These are phyloP conservation scores for Lithobates pipiens DNA, from an alignment of 2,797 vertebrate genomes.

Conservation along the genomic window DNA sequence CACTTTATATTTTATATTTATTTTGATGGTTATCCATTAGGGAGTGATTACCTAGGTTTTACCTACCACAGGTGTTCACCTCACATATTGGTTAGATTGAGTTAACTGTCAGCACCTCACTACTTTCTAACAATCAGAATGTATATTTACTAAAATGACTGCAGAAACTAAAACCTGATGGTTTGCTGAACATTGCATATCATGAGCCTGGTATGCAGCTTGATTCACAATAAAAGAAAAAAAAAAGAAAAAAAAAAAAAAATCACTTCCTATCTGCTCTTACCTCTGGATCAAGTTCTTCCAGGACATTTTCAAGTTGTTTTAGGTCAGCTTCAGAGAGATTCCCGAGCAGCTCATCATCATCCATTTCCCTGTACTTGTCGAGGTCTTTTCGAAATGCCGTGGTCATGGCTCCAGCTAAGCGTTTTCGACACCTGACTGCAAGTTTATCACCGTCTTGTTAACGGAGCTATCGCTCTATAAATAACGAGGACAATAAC, in stretches of 20 bases:
- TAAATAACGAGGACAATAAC: neutral
- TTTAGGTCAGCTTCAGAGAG: slow-evolving; percentile 92
- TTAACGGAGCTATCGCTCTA: neutral
- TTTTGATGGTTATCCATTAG: no score
- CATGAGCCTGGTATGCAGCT: neutral
- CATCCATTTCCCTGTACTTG: slow-evolving; percentile 96
- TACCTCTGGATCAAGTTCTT: slow-evolving; percentile 98
- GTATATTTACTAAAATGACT: no score
- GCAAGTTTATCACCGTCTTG: neutral
- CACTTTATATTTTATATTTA: no score
- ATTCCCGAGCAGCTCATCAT: slow-evolving; percentile 93
- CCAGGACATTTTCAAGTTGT: slow-evolving; percentile 92
- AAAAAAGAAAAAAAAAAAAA: no score
- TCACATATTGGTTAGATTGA: no score
- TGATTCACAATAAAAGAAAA: neutral
- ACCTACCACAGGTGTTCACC: no score
- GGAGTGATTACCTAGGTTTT: no score
- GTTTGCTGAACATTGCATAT: neutral
- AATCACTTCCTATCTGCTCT: slow-evolving; percentile 36
- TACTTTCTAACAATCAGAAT: no score
- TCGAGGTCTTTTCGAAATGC: slow-evolving; percentile 92
- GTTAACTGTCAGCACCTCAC: no score
- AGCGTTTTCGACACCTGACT: neutral
- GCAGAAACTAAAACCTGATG: no score
- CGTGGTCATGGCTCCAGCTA: slow-evolving; percentile 81